These are phyloP conservation scores for Atherinosoma microstoma DNA, from an alignment of 2,797 vertebrate species.

Conservation along the genomic window DNA sequence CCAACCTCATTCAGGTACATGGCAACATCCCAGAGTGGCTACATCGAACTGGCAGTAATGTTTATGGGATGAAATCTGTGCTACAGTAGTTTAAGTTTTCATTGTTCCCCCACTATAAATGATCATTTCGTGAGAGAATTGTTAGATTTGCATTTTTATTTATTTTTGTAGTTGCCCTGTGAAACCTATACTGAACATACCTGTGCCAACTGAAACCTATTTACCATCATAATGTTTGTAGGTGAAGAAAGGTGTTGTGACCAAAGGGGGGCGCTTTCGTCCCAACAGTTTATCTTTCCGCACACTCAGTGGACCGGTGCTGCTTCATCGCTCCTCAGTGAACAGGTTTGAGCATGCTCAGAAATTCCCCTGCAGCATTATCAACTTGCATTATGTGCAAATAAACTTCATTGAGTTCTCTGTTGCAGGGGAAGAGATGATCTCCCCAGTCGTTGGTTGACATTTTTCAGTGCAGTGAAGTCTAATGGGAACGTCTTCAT, in stretches of 20 bases:
- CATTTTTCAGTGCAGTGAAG: conserved; percentile 93
- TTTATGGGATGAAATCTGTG: neutral
- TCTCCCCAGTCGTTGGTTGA: conserved; percentile 93
- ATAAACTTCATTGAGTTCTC: neutral
- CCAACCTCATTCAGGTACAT: conserved; percentile 96
- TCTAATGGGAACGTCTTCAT: conserved; percentile 91
- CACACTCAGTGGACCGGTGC: conserved; percentile 87
- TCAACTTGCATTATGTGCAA: neutral
- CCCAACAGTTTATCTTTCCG: conserved; percentile 85
- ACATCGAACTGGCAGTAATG: neutral
- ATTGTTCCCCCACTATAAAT: neutral
- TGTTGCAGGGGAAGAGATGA: conserved; percentile 74
- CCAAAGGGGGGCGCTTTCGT: conserved; percentile 91
- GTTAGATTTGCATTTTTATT: neutral
- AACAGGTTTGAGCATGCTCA: conserved; percentile 86
- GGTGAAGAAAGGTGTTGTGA: conserved; percentile 92
- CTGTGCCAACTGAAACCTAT: neutral
- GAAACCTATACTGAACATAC: neutral
- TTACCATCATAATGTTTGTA: conserved; percentile 49
- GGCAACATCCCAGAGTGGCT: neutral
- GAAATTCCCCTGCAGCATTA: neutral
- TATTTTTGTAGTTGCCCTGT: neutral
- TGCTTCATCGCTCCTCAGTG: conserved; percentile 93
- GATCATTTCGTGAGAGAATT: neutral
- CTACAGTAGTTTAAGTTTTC: no score